These are phyloP conservation scores for Megaleporinus macrocephalus DNA, from an alignment of 2,113 vertebrate genomes.

Conservation along the genomic window DNA sequence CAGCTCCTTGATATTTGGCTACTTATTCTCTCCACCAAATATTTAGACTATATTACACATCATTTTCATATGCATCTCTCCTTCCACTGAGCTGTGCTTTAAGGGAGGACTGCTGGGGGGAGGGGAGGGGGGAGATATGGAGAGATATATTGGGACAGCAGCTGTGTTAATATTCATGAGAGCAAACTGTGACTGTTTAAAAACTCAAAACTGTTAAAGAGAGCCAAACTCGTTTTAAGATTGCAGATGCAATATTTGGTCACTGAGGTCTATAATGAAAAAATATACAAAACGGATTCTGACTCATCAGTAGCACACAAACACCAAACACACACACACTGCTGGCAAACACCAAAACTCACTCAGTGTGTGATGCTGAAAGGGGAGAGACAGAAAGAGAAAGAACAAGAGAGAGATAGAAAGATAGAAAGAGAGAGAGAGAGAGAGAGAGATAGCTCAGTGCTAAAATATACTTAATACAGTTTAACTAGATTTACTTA, in stretches of 20 bases:
- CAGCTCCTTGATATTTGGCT: slow-evolving; percentile 71
- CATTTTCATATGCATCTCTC: slow-evolving; percentile 77
- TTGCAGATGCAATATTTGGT: slow-evolving; percentile 50
- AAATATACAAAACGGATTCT: slow-evolving; percentile 31
- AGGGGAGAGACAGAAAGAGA: background rate
- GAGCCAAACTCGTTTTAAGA: slow-evolving; percentile 43
- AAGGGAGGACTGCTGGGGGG: slow-evolving; percentile 47
- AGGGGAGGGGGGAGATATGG: slow-evolving; percentile 63
- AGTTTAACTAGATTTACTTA: too few relatives aligned
- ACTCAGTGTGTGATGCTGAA: background rate
- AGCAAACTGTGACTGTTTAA: slow-evolving; percentile 62
- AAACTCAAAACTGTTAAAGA: slow-evolving; percentile 58
- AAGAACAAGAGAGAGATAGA: too few relatives aligned
- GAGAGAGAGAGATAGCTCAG: background rate
- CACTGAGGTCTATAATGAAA: slow-evolving; percentile 35
- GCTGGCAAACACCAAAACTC: slow-evolving; percentile 1
- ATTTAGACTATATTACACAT: slow-evolving; percentile 74
- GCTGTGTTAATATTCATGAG: slow-evolving; percentile 69
- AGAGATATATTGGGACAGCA: slow-evolving; percentile 76
- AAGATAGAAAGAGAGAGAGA: background rate
- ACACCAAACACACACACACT: too few relatives aligned
- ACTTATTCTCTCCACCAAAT: slow-evolving; percentile 78
- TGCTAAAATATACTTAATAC: too few relatives aligned
- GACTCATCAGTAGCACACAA: slow-evolving; percentile 9
- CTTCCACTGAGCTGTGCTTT: slow-evolving; percentile 77